Base-by-base conservation (phyloP, 2,113 vertebrate genomes). In the Zapus hudsonius region DNA sequence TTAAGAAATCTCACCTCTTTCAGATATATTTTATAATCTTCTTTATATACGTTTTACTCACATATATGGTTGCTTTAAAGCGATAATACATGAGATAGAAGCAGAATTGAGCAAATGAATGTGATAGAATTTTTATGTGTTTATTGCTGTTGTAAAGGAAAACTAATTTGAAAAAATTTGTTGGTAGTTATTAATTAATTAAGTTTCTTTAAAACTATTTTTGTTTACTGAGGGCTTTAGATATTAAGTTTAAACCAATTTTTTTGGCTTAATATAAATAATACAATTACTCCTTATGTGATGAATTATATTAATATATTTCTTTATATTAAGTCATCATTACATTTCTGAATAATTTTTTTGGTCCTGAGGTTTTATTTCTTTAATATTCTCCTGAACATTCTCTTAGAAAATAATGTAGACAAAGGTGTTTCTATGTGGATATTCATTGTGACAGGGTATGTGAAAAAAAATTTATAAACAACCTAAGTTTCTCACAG, bases 371-470 rank as follows among this genome's bases (percentile, higher is more conserved):
- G 80, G 8, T 80, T 93, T 93, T 91, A 82, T 85, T 81, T 52
- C 55, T 90, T 92, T 87, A 92, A 70, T 90, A 70, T 75, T 73
- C 44, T 92, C 12, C 52, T 84, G 64, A 80, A 64, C 47, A 23
- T 16, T 38, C 8, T 42, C 57, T 57, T 78, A 29, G 8, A 87
- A 87, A 72, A 59, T 76, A 75, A 76, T 52, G 13, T 61, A 29
- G 44, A 31, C 20, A 92, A 63, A 90, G 29, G 42, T 67, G 25
- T 67, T 55, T 44, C 44, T 78, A 23, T 15, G 69, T 42, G n/a
- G 87, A 29, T 61, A 23, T 76, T 82, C 85, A 87, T 61, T 92
- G 20, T 25, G 69, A 12, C 22, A 61, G 11, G 31, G 23, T 25
- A 38, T 72, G 38, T 38, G 59, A 78, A 73, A 78, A 4, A 89